Conservation (phyloP, 2,888 invertebrate species). For the Tinea semifulvella region DNA sequence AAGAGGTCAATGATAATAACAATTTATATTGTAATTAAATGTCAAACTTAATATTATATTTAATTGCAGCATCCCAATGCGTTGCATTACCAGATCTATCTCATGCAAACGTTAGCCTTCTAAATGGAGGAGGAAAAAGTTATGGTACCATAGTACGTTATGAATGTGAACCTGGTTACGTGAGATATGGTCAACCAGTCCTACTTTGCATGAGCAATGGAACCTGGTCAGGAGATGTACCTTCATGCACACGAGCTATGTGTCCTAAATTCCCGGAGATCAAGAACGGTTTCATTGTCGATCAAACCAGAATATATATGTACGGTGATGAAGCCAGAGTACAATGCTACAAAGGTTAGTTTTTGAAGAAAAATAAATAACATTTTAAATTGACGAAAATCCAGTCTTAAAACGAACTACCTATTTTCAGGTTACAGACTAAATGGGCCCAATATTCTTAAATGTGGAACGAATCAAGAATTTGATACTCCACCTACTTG, state of each 20-base stretch:
- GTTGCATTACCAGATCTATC: constrained; percentile 86
- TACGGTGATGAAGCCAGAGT: constrained; percentile 92
- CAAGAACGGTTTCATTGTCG: constrained; percentile 87
- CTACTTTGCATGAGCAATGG: constrained; percentile 95
- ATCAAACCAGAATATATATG: constrained; percentile 77
- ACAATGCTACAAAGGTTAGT: constrained; percentile 81
- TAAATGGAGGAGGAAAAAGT: constrained; percentile 91
- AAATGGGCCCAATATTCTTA: constrained; percentile 82
- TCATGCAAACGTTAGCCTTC: constrained; percentile 84
- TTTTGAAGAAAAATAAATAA: background rate
- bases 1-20: background rate
- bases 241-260: constrained; percentile 81
- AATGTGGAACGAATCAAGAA: constrained; percentile 84
- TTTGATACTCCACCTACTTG: constrained; percentile 88
- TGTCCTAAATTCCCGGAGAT: constrained; percentile 82
- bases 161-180: constrained; percentile 92
- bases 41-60: constrained; percentile 2
- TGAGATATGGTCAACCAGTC: constrained; percentile 88
- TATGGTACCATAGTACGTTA: constrained; percentile 93
- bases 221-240: constrained; percentile 93
- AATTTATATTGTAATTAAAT: background rate
- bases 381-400: background rate
- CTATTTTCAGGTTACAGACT: constrained; percentile 77
- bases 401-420: background rate
- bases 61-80: constrained; percentile 83